A percentile compares a stretch with the other conserved stretches of the same genome.
Evolutionary conservation across 2,113 vertebrate genomes (phyloP).

Genomic region (Ptychochromis oligacanthus): DNA sequence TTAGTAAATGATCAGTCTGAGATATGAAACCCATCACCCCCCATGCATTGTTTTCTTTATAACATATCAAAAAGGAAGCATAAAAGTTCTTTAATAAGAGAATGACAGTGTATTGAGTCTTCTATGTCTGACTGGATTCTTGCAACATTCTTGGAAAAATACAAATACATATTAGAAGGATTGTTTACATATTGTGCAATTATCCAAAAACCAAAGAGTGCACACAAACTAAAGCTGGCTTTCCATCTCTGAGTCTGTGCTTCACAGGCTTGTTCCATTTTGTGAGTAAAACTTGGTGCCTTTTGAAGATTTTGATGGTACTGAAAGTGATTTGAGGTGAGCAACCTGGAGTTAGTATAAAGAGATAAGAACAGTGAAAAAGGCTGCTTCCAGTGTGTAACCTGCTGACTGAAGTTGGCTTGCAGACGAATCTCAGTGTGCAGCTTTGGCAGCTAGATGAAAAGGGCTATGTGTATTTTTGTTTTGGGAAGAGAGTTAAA

Average conservation of each 20-base stretch:
- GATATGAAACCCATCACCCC: neutral
- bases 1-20: neutral
- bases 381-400: conserved; percentile 13
- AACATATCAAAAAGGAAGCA: neutral
- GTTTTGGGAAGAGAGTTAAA: conserved; percentile 23
- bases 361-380: conserved; percentile 32
- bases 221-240: neutral
- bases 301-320: conserved; percentile 29
- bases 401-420: conserved; percentile 38
- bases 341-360: conserved; percentile 16
- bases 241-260: neutral
- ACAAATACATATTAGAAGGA: neutral
- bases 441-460: conserved; percentile 42
- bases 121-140: conserved; percentile 23
- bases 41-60: conserved; percentile 14
- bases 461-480: conserved; percentile 40
- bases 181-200: conserved; percentile 37
- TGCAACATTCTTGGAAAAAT: conserved; percentile 22
- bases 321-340: conserved; percentile 37
- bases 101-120: neutral
- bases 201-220: conserved; percentile 18
- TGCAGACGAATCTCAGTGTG: conserved; percentile 41
- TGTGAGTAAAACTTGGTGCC: neutral
- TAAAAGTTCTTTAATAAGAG: neutral
- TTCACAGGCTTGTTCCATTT: neutral